Evolutionary conservation across 2,113 vertebrate species (phyloP), one percentile per base, ranked within the genome.

Genomic region (Pachyramphus minor): DNA sequence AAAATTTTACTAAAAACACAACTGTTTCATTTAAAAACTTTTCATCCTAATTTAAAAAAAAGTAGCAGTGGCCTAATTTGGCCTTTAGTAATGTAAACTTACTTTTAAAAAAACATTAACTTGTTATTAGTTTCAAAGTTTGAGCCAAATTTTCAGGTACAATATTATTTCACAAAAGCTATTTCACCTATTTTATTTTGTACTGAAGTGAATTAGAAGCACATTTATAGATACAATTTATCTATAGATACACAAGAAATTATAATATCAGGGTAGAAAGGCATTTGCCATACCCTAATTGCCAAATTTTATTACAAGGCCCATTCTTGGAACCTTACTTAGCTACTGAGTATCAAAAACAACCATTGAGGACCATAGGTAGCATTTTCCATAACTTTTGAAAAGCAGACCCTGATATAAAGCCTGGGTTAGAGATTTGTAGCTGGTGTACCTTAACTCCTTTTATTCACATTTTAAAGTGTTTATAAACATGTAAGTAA

Each of bases 311-410:
- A 60, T n/a, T 7, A 7, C 21, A 80, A 41, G 19, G 60, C 6
- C 5, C 9, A 23, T 56, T 31, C 19, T 75, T 58, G 45, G 44
- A 86, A 63, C 2, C 2, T 44, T 30, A 49, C 8, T 68, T 52
- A 58, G 8, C 5, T 86, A 30, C 39, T 47, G n/a, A 74, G 8
- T 25, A 41, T 52, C 39, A 68, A 25, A 84, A 78, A 13, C 9
- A 59, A 6, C 12, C 4, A 24, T 6, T 6, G 3, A 77, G 71
- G 16, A 47, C 2, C 0, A 1, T 4, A 60, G 12, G 14, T 11
- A 67, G 3, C 2, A 0, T 37, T 63, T n/a, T 55, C 10, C 14
- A 8, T 17, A 33, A 52, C 16, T 59, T 81, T 27, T 64, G 71
- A 79, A 87, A 66, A 89, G 21, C 23, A 89, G 21, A 72, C 18